A percentile compares a stretch with the other conserved stretches of the same genome.
These are phyloP conservation scores for Polypterus senegalus DNA, from an alignment of 2,113 vertebrate genomes.

Conservation along the genomic window DNA sequence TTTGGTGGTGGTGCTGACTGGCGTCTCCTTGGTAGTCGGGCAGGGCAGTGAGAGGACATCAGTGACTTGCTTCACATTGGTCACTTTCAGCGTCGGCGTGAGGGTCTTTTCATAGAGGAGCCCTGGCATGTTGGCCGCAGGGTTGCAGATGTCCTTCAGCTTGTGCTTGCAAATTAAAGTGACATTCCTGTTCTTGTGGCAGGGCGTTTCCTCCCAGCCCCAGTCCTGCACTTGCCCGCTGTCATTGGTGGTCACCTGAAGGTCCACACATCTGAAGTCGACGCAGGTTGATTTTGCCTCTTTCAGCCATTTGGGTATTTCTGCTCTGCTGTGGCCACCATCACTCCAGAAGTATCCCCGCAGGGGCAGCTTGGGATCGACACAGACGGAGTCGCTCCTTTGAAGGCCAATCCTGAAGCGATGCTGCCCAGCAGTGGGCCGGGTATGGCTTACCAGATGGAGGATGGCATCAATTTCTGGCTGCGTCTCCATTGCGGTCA, in stretches of 20 bases:
- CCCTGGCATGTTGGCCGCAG: too few relatives aligned
- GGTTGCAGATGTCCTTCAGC: not conserved
- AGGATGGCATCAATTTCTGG: slow-evolving; percentile 27
- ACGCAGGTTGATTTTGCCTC: slow-evolving; percentile 27
- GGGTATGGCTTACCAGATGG: not conserved
- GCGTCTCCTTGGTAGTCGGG: too few relatives aligned
- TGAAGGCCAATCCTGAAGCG: slow-evolving; percentile 47
- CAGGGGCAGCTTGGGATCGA: slow-evolving; percentile 11
- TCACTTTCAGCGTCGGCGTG: too few relatives aligned
- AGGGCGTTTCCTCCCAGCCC: slow-evolving; percentile 16
- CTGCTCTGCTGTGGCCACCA: slow-evolving; percentile 12
- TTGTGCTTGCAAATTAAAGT: slow-evolving; percentile 29
- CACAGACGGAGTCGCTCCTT: slow-evolving; percentile 24
- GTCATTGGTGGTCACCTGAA: slow-evolving; percentile 11
- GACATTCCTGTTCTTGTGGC: slow-evolving; percentile 4
- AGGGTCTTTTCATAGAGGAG: too few relatives aligned
- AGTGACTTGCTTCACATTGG: too few relatives aligned
- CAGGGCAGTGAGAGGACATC: too few relatives aligned
- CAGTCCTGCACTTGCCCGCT: slow-evolving; percentile 2
- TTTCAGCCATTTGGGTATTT: slow-evolving; percentile 28
- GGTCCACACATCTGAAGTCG: slow-evolving; percentile 23
- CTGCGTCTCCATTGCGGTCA: slow-evolving; percentile 29
- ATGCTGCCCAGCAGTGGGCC: rapidly evolving
- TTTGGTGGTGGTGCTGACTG: too few relatives aligned
- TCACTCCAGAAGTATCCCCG: slow-evolving; percentile 45